Conservation (phyloP, 1,140 invertebrate species). For the Macrocentrus cingulum region DNA sequence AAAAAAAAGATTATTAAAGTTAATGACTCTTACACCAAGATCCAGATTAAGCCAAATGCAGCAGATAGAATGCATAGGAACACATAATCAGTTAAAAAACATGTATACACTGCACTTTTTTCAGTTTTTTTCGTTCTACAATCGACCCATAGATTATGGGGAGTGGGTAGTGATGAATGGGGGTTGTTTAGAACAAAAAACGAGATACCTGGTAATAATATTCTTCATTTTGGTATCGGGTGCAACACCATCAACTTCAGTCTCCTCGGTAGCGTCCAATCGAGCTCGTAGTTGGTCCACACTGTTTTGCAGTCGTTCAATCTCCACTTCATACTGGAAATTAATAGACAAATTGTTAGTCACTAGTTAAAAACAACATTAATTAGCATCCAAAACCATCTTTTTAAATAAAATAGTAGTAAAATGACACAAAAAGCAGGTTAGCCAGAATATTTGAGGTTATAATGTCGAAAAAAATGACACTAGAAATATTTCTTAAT, state of each 20-base stretch:
- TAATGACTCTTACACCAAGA: slow-evolving; percentile 60
- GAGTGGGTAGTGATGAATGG: no score
- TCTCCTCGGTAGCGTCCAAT: slow-evolving; percentile 54
- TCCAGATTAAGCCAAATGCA: slow-evolving; percentile 62
- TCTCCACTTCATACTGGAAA: slow-evolving; percentile 72
- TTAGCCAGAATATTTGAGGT: no score
- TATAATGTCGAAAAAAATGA: no score
- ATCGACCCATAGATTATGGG: no score
- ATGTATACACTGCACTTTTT: slow-evolving; percentile 40
- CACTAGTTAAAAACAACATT: slow-evolving; percentile 35
- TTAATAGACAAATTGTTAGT: slow-evolving; percentile 52
- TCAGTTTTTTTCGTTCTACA: no score
- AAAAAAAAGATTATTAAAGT: slow-evolving; percentile 56
- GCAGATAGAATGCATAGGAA: slow-evolving; percentile 59
- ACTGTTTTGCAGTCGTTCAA: slow-evolving; percentile 74
- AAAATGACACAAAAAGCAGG: no score
- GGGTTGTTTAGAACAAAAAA: slow-evolving; percentile 33
- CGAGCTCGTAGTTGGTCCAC: slow-evolving; percentile 69
- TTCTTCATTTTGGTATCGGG: slow-evolving; percentile 76
- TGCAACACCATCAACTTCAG: slow-evolving; percentile 60
- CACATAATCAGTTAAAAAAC: slow-evolving; percentile 58
- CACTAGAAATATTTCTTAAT: no score
- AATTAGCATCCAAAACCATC: no score
- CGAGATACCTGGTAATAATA: slow-evolving; percentile 72
- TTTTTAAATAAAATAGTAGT: no score